Percentiles rank a stretch among this genome's conserved stretches.
These are phyloP conservation scores for Tychaedon coryphoeus DNA, from an alignment of 2,113 vertebrate species.

Conservation along the genomic window DNA sequence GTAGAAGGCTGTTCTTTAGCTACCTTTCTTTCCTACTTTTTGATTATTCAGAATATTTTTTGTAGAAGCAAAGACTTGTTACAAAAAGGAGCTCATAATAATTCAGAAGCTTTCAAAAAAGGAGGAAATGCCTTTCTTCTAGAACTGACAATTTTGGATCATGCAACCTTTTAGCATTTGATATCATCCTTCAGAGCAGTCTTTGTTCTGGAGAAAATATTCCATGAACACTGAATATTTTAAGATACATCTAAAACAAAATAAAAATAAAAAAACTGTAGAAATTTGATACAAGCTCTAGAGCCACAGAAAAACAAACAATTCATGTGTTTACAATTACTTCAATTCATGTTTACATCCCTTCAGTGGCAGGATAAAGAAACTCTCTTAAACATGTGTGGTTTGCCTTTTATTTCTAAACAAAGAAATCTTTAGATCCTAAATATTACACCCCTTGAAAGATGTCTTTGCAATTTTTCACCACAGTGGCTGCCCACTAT, in stretches of 20 bases:
- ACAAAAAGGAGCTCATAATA: background rate
- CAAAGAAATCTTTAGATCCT: background rate
- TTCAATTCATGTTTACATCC: background rate
- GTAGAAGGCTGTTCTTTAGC: constrained; percentile 32
- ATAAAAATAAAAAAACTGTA: background rate
- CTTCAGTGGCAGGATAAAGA: background rate
- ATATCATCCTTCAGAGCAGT: background rate
- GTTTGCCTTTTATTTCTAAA: background rate
- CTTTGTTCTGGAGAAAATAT: constrained; percentile 16
- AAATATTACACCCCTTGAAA: background rate
- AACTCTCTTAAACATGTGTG: background rate
- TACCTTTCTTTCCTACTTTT: constrained; percentile 17
- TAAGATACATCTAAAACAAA: background rate
- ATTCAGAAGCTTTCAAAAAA: constrained; percentile 12
- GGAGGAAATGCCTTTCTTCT: background rate
- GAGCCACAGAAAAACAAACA: background rate
- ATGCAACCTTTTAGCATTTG: background rate
- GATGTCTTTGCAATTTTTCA: background rate
- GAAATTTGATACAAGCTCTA: background rate
- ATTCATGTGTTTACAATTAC: background rate
- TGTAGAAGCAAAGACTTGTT: constrained; percentile 18
- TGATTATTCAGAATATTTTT: constrained; percentile 47
- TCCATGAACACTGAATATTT: background rate
- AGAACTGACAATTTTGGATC: constrained; percentile 11
- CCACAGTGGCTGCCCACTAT: background rate